These are phyloP conservation scores for Ostrea denselamellosa DNA, from an alignment of 1,140 invertebrate genomes.

Conservation along the genomic window DNA sequence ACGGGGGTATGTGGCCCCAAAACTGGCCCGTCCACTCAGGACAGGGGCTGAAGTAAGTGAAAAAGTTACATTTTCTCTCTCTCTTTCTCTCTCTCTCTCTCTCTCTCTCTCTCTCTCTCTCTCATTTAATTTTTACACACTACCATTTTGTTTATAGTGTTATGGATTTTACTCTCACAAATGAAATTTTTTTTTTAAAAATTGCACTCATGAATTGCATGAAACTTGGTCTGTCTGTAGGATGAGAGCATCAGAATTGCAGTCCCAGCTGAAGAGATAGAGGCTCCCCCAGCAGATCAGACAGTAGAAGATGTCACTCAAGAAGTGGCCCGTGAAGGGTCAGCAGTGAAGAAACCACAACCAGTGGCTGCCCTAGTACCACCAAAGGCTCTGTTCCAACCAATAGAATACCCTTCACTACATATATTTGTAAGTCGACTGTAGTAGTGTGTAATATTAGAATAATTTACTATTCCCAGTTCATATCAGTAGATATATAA, in stretches of 20 bases:
- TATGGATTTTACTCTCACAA: not conserved
- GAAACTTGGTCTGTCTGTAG: not conserved
- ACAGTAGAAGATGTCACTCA: constrained; percentile 40
- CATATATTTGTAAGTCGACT: constrained; percentile 77
- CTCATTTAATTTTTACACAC: not conserved
- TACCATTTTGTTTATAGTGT: not conserved
- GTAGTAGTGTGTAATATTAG: too few relatives aligned
- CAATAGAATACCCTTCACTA: constrained; percentile 77
- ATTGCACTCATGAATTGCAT: not conserved
- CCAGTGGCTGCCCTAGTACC: constrained; percentile 63
- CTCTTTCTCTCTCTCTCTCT: not conserved
- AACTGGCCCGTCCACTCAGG: constrained; percentile 67
- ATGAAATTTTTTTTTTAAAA: not conserved
- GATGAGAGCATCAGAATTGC: constrained; percentile 53
- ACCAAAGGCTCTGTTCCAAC: constrained; percentile 73
- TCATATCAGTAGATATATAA: too few relatives aligned
- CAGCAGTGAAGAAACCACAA: constrained; percentile 21
- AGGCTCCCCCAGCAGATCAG: constrained; percentile 3
- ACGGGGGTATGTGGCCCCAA: constrained; percentile 71
- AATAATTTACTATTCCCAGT: too few relatives aligned
- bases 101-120: not conserved
- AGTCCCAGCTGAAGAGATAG: constrained; percentile 41
- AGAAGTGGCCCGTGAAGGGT: not conserved
- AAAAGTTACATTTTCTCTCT: not conserved
- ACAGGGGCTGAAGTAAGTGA: constrained; percentile 75